A percentile compares a stretch with the other conserved stretches of the same genome.
phyloP scores from a whole-genome alignment of 2,113 vertebrate genomes.

The Azemiops feae region DNA sequence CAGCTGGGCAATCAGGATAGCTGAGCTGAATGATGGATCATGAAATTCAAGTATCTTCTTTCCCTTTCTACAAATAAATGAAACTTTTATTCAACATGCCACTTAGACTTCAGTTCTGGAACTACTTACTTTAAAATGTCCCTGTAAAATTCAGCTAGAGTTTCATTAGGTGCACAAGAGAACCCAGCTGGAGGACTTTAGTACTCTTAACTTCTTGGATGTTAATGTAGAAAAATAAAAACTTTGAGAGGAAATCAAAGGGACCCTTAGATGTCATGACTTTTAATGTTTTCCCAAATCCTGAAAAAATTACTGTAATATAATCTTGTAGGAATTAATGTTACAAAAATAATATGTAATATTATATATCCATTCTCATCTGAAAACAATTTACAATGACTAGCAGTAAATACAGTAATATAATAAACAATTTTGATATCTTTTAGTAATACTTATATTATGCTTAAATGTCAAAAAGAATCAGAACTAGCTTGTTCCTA shows the following conservation, averaged over 20 bases:
- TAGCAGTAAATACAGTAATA: neutral
- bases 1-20: slow-evolving; percentile 14
- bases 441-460: neutral
- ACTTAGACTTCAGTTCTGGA: neutral
- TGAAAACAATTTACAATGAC: neutral
- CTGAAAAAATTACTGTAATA: neutral
- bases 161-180: neutral
- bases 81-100: neutral
- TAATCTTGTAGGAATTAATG: neutral
- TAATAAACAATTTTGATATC: neutral
- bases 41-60: neutral
- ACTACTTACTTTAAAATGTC: neutral
- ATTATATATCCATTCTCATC: neutral
- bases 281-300: neutral
- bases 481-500: neutral
- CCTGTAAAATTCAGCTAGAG: neutral
- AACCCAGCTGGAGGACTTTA: neutral
- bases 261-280: neutral
- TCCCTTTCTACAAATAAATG: neutral
- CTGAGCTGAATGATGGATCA: neutral
- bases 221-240: neutral
- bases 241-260: neutral
- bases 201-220: neutral
- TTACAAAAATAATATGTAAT: neutral
- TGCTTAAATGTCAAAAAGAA: neutral